These are phyloP conservation scores for Sycophila sp. DNA, from an alignment of 1,140 invertebrate genomes.

Conservation along the genomic window DNA sequence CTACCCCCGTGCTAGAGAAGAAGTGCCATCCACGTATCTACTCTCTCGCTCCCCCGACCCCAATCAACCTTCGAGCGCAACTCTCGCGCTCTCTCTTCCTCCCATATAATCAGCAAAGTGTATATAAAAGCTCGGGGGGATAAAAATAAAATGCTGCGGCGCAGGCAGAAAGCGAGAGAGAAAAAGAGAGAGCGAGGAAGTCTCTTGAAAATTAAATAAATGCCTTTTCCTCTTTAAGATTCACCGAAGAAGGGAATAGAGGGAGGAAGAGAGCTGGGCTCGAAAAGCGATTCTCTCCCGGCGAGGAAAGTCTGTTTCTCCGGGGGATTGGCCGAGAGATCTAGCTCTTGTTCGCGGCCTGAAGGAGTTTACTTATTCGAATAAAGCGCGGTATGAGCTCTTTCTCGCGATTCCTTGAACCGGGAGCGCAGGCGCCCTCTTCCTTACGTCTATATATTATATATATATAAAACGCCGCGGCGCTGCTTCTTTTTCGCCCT, in stretches of 20 bases:
- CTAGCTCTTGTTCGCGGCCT: background rate
- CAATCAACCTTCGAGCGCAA: background rate
- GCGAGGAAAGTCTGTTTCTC: background rate
- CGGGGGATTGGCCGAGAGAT: constrained; percentile 17
- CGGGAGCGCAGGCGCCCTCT: background rate
- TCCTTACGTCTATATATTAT: background rate
- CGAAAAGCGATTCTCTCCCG: no score
- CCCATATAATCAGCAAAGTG: constrained; percentile 58
- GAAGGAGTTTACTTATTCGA: constrained; percentile 53
- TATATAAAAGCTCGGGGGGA: constrained; percentile 52
- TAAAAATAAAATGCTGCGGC: constrained; percentile 39
- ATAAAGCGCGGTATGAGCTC: constrained; percentile 43
- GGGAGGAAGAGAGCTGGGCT: no score
- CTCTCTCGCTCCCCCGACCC: background rate
- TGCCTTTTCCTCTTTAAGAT: constrained; percentile 34
- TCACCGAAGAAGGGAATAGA: background rate
- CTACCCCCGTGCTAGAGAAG: no score
- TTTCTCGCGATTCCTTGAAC: constrained; percentile 9
- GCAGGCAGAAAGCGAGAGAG: constrained; percentile 44
- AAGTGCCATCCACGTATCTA: no score
- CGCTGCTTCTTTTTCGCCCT: constrained; percentile 12
- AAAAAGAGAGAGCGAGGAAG: constrained; percentile 37
- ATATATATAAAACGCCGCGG: constrained; percentile 3
- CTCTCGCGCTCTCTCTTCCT: background rate
- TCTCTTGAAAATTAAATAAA: constrained; percentile 56